Evolutionary conservation across 2,888 invertebrate genomes (phyloP).

Genomic region (Baronia brevicornis): DNA sequence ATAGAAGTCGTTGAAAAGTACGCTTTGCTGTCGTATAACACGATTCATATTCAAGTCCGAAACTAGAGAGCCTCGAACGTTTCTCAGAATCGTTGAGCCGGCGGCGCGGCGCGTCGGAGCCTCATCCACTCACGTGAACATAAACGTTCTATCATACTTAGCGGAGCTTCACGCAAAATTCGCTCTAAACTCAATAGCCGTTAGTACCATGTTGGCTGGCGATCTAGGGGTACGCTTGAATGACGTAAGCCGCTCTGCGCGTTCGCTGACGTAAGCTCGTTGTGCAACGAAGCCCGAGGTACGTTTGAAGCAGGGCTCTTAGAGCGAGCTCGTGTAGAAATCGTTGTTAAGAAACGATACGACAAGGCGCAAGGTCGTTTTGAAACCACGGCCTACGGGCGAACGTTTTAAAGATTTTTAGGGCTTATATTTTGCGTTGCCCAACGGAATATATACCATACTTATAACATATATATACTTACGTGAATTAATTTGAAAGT

Average conservation of each 20-base stretch:
- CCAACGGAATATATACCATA: not conserved
- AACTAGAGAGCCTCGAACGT: slow-evolving; percentile 67
- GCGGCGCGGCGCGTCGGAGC: slow-evolving; percentile 64
- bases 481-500: slow-evolving; percentile 6
- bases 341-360: slow-evolving; percentile 65
- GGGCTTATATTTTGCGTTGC: slow-evolving; percentile 9
- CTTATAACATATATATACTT: slow-evolving; percentile 2
- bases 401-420: too few relatives aligned
- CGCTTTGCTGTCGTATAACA: slow-evolving; percentile 42
- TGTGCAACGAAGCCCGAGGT: slow-evolving; percentile 72
- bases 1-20: slow-evolving; percentile 28
- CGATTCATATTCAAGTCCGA: slow-evolving; percentile 68
- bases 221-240: slow-evolving; percentile 46
- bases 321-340: slow-evolving; percentile 68
- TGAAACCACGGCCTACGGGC: slow-evolving; percentile 12
- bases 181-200: slow-evolving; percentile 34
- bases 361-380: slow-evolving; percentile 52
- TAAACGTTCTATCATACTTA: slow-evolving; percentile 70
- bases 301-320: slow-evolving; percentile 66
- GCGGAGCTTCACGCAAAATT: slow-evolving; percentile 33
- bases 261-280: slow-evolving; percentile 75
- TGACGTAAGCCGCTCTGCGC: slow-evolving; percentile 71
- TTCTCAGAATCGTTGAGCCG: slow-evolving; percentile 73
- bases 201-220: slow-evolving; percentile 53
- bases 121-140: slow-evolving; percentile 73